Evolutionary conservation across 2,113 vertebrate genomes (phyloP).

Genomic region (Phalacrocorax carbo): DNA sequence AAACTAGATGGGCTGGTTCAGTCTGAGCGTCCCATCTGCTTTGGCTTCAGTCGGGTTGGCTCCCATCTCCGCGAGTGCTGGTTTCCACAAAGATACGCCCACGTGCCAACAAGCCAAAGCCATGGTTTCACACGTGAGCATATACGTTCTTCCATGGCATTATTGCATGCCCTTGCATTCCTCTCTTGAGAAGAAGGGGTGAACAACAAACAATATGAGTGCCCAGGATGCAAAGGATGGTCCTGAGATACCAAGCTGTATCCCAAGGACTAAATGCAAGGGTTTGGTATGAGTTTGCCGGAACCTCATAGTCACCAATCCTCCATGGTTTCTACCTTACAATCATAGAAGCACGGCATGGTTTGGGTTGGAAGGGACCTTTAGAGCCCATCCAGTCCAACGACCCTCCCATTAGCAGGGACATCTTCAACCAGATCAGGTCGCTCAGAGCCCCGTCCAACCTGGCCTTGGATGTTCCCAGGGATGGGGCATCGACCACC

Average conservation of each 20-base stretch:
- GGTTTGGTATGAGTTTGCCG: background rate
- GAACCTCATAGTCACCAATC: background rate
- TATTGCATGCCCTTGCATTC: fast-evolving
- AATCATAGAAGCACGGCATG: no score
- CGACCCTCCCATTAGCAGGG: no score
- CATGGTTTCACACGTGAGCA: background rate
- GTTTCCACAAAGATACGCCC: background rate
- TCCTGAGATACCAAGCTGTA: background rate
- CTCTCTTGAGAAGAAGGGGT: background rate
- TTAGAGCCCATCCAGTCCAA: no score
- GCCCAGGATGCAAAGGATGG: background rate
- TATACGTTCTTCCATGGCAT: fast-evolving
- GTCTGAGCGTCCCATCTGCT: background rate
- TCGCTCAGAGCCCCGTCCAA: no score
- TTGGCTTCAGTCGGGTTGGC: background rate
- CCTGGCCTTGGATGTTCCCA: no score
- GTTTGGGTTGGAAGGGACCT: no score
- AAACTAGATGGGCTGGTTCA: slow-evolving; percentile 35
- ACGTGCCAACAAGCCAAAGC: background rate
- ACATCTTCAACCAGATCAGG: no score
- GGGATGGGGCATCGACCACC: no score
- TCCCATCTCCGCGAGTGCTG: background rate
- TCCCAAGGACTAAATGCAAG: background rate
- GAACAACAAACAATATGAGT: fast-evolving
- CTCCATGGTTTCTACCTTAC: background rate